Base-by-base conservation (phyloP, 2,113 vertebrate species). In the Syngnathus scovelli region DNA sequence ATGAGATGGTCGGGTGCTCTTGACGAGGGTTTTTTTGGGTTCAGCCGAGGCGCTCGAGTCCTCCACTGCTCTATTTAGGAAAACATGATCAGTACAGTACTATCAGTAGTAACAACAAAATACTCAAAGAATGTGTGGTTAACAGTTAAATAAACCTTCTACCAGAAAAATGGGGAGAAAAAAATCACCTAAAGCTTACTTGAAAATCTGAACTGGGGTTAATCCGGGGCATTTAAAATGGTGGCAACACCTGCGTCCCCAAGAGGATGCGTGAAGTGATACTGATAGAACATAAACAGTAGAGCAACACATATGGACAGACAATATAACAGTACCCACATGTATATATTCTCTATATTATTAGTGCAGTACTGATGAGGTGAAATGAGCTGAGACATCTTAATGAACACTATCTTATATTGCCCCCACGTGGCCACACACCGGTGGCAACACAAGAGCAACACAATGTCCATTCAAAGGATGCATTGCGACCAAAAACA, bases 1-100 rank as follows among this genome's bases (percentile, higher is more conserved):
- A 85, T 81, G 78, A 86, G 70, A 81, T 77, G 77, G 75, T 78
- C 19, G 60, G 73, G 62, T 85, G 81, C 80, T 81, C 76, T 70
- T 38, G 41, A 38, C 23, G 44, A 71, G 69, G 81, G 70, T 75
- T 89, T 77, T 89, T 77, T 64, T 77, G 54, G 67, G 3, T 76
- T 71, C 79, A 82, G 74, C n/a, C 16, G 64, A 78, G 76, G 81
- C 69, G 23, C 70, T 76, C 59, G 37, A 52, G 51, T 61, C 67
- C 71, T 55, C 51, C 68, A 66, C 78, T 65, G 71, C 2, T 36
- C 75, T 81, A 70, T 71, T 76, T 66, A 66, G 54, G 65, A 64
- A 77, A 55, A 78, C 86, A 79, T 87, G 27, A 33, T 58, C 6
- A 36, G 55, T 58, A 33, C 36, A 33, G 23, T 36, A 56, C 23